Conservation (phyloP, 1,140 invertebrate species). For the Globodera ellingtonae region DNA sequence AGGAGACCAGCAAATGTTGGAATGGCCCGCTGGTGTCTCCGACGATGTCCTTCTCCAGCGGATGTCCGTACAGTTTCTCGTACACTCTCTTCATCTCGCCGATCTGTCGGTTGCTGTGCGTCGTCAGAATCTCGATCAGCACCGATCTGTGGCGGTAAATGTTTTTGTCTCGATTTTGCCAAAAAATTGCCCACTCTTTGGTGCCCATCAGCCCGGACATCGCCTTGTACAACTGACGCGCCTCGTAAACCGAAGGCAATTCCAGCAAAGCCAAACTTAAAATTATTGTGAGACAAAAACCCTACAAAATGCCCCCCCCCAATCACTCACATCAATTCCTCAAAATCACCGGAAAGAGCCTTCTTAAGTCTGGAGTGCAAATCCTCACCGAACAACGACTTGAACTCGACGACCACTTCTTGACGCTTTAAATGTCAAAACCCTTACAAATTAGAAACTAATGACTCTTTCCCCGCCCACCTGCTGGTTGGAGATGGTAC, state of each 20-base stretch:
- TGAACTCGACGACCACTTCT: conserved; percentile 80
- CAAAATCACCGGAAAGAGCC: conserved; percentile 85
- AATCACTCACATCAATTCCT: conserved; percentile 74
- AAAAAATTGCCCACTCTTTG: conserved; percentile 76
- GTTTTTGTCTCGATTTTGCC: conserved; percentile 69
- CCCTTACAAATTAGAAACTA: conserved; percentile 80
- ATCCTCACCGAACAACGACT: conserved; percentile 90
- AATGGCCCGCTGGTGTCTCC: conserved; percentile 91
- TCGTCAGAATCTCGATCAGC: conserved; percentile 69
- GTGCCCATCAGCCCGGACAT: conserved; percentile 71
- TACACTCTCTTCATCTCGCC: conserved; percentile 66
- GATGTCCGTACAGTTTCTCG: conserved; percentile 77
- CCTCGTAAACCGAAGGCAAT: conserved; percentile 82
- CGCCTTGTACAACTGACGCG: conserved; percentile 78
- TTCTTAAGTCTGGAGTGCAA: conserved; percentile 84
- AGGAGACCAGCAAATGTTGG: conserved; percentile 79
- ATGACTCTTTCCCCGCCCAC: conserved; percentile 81
- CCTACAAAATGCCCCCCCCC: conserved; percentile 77
- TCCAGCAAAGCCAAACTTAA: conserved; percentile 82
- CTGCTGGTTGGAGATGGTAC: conserved; percentile 15
- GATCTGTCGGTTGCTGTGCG: conserved; percentile 68
- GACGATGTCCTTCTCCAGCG: conserved; percentile 83
- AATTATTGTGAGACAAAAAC: conserved; percentile 59
- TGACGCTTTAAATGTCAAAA: conserved; percentile 69
- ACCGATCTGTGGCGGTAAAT: conserved; percentile 66